These are phyloP conservation scores for Copsychus sechellarum DNA, from an alignment of 2,113 vertebrate species.

Conservation along the genomic window DNA sequence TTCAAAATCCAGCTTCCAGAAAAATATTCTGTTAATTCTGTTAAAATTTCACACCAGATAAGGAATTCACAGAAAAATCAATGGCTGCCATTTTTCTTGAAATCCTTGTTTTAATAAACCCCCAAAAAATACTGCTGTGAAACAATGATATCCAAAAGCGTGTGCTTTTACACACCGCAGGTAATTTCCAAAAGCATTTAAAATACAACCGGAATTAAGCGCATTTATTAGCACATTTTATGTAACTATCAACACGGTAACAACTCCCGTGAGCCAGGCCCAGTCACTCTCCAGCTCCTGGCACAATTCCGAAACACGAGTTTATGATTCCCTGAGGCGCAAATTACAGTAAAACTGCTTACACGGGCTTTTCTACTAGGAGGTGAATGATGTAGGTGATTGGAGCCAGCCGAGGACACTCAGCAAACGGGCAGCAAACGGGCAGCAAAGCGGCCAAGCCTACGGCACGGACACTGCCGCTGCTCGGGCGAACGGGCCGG, in stretches of 20 bases:
- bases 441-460: fast-evolving
- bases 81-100: neutral
- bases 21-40: neutral
- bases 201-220: neutral
- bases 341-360: neutral
- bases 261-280: neutral
- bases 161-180: neutral
- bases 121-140: neutral
- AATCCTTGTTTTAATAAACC: neutral
- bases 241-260: neutral
- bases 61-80: neutral
- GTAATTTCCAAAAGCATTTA: neutral
- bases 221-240: neutral
- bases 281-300: neutral
- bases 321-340: neutral
- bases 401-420: too few relatives aligned
- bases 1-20: neutral
- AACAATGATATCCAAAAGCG: too few relatives aligned
- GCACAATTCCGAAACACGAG: fast-evolving
- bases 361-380: neutral
- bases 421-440: fast-evolving
- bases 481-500: fast-evolving
- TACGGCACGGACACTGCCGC: fast-evolving
- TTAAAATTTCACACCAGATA: neutral
- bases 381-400: neutral